A percentile compares a stretch with the other conserved stretches of the same genome.
Evolutionary conservation across 1,140 invertebrate genomes (phyloP).

Genomic region (Macrotrachela quadricornifera): DNA sequence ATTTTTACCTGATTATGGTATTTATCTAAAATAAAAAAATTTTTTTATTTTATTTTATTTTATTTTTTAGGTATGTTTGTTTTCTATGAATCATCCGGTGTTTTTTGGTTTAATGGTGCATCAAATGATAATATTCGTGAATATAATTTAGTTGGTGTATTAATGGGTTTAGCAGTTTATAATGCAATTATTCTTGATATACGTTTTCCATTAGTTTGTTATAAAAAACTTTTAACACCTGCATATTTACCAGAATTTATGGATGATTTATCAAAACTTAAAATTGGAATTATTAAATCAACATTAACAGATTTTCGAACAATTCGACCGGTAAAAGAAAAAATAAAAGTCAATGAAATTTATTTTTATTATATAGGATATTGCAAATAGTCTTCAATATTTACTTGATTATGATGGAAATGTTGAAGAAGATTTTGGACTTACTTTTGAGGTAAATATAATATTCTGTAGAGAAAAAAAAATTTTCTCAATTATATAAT

Average conservation of each 20-base stretch:
- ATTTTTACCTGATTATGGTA: slow-evolving; percentile 36
- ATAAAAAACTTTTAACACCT: slow-evolving; percentile 41
- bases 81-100: slow-evolving; percentile 40
- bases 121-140: slow-evolving; percentile 20
- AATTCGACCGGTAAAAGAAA: slow-evolving; percentile 20
- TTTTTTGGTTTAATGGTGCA: slow-evolving; percentile 40
- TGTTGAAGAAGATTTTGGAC: slow-evolving; percentile 44
- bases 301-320: slow-evolving; percentile 12
- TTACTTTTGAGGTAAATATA: slow-evolving; percentile 38
- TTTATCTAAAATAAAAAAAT: not conserved
- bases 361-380: slow-evolving; percentile 45
- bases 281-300: slow-evolving; percentile 36
- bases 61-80: slow-evolving; percentile 43
- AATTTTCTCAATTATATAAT: no score
- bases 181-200: slow-evolving; percentile 46
- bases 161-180: slow-evolving; percentile 47
- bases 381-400: slow-evolving; percentile 39
- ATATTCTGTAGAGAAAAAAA: no score
- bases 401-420: slow-evolving; percentile 43
- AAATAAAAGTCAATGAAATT: no score
- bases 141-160: slow-evolving; percentile 28
- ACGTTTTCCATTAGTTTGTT: slow-evolving; percentile 42
- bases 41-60: slow-evolving; percentile 11
- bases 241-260: slow-evolving; percentile 38
- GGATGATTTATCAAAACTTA: slow-evolving; percentile 19